phyloP scores from a whole-genome alignment of 2,797 vertebrate genomes.

The Pipistrellus kuhlii region DNA sequence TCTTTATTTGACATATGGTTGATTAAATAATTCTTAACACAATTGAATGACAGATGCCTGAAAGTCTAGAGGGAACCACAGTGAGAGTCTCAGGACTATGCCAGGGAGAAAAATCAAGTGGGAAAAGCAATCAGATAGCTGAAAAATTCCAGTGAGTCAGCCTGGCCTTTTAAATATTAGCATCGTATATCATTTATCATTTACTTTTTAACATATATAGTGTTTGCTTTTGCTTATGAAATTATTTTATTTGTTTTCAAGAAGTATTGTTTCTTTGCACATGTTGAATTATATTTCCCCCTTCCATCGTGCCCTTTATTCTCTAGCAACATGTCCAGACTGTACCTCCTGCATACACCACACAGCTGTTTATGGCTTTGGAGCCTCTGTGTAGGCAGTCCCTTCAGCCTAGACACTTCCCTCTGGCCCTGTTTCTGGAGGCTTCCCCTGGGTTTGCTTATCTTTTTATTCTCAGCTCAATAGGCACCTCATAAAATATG shows the following conservation, averaged over 20 bases:
- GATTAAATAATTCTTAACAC: neutral
- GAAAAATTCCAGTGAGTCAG: neutral
- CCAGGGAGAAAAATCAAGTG: neutral
- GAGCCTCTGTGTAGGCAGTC: neutral
- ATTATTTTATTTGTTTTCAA: neutral
- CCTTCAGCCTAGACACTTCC: neutral
- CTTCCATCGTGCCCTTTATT: neutral
- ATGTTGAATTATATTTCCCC: neutral
- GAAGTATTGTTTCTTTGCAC: neutral
- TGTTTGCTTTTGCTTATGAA: neutral
- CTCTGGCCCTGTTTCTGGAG: fast-evolving
- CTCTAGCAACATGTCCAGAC: neutral
- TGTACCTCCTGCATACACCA: fast-evolving
- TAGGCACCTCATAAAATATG: neutral
- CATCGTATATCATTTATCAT: neutral
- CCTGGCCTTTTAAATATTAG: neutral
- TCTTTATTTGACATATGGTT: conserved; percentile 28
- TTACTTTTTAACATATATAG: neutral
- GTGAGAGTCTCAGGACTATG: neutral
- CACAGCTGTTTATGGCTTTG: neutral
- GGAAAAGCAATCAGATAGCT: neutral
- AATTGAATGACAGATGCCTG: neutral
- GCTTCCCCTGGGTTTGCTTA: neutral
- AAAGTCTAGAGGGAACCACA: neutral
- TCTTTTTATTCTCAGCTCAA: neutral